Evolutionary conservation across 2,888 invertebrate genomes (phyloP), one percentile per base, ranked within the genome.

Genomic region (Pegoplata infirma): DNA sequence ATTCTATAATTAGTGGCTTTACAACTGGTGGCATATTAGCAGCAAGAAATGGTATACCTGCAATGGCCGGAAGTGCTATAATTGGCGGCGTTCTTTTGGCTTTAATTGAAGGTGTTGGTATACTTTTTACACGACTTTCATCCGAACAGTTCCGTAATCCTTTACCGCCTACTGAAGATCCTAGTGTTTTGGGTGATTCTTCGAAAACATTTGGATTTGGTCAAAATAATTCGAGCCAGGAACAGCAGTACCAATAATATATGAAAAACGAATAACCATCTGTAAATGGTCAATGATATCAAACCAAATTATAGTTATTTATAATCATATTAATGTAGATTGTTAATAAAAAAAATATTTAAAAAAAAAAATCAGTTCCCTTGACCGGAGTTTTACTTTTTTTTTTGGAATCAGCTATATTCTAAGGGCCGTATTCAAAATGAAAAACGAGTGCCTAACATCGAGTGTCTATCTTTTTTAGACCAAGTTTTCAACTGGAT

Each of bases 91-190:
- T 98, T 74, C 92, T 99, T 16, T 91, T 99, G 78, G 98, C 98
- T 3, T 91, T 99, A 81, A 99, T 99, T 83, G 99, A 99, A 92
- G 99, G 99, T 80, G 94, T 98, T 80, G 97, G 98, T 81, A 98
- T 99, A 83, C 91, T 98, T 88, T 95, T 98, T 87, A 98, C 97
- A 10, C 92, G 97, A 85, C 92, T 97, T 86, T 94, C 96, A 28
- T 97, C 98, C 0, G 97, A 98, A 86, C 97, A 97, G 89, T 98
- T 97, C 88, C 94, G 95, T 90, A 97, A 97, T 47, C 94, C 94
- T 64, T 90, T 93, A 56, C 93, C 95, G 5, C 93, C 94, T 71
- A 92, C 93, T 79, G 95, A 96, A 85, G 96, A 96, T 87, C 95
- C 95, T 0, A 92, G 94, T 28, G 93, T 92, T 59, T 90, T 95